These are phyloP conservation scores for Gnatocerus cornutus DNA, from an alignment of 2,888 invertebrate species.

Conservation along the genomic window DNA sequence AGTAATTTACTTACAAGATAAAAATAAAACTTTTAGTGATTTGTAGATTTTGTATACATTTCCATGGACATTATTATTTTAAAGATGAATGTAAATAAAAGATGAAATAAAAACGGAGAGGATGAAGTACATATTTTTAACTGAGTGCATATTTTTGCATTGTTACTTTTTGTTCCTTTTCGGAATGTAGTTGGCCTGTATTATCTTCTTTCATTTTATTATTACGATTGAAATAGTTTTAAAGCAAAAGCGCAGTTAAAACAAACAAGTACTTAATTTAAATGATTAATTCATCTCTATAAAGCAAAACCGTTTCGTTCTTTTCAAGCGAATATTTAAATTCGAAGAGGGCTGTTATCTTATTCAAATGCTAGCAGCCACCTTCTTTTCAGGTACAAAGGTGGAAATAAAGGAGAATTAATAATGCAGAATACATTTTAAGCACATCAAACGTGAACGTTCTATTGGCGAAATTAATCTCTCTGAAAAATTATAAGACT, in stretches of 20 bases:
- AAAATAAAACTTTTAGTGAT: conserved; percentile 10
- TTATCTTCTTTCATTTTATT: no score
- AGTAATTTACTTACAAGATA: conserved; percentile 25
- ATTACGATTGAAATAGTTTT: no score
- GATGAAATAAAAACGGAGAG: no score
- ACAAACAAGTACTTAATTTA: no score
- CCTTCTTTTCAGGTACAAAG: conserved; percentile 32
- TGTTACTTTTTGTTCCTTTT: no score
- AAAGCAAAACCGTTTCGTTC: conserved; percentile 6
- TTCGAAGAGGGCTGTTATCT: conserved; percentile 35
- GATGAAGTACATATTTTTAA: no score
- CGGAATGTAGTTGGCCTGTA: no score
- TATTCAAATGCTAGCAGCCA: conserved; percentile 37
- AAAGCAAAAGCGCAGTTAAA: no score
- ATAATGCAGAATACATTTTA: conserved; percentile 27
- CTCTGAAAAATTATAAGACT: conserved; percentile 12
- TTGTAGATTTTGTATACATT: background rate
- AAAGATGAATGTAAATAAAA: no score
- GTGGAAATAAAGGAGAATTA: conserved; percentile 29
- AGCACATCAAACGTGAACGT: conserved; percentile 28
- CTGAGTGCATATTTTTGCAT: no score
- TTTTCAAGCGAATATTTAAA: conserved; percentile 36
- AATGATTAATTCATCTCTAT: conserved; percentile 29
- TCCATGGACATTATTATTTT: no score
- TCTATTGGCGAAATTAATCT: conserved; percentile 26